These are phyloP conservation scores for Trachemys scripta DNA, from an alignment of 2,113 vertebrate species.

Conservation along the genomic window DNA sequence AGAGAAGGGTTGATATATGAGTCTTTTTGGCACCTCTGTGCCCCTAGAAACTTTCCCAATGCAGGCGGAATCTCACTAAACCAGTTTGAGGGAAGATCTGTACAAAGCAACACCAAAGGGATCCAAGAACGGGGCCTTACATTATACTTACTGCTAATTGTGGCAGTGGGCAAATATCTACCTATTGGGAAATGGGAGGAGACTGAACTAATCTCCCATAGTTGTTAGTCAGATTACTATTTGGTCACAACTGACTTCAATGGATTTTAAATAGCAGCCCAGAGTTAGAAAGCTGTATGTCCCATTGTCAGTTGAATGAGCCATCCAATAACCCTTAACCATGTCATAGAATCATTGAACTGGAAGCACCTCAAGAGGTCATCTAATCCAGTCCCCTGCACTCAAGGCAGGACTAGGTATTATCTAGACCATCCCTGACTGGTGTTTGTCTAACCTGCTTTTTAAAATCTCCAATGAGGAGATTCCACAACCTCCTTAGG, in stretches of 20 bases:
- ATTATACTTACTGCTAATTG: background rate
- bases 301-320: background rate
- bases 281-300: background rate
- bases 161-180: slow-evolving; percentile 3
- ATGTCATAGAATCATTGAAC: too few species aligned
- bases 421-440: too few species aligned
- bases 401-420: too few species aligned
- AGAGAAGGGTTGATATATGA: background rate
- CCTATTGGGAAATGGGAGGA: background rate
- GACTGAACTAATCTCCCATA: slow-evolving; percentile 3
- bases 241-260: background rate
- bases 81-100: accelerated
- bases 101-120: slow-evolving; percentile 26
- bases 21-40: background rate
- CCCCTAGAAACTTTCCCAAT: background rate
- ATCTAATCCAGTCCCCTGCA: too few species aligned
- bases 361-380: too few species aligned
- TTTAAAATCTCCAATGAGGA: too few species aligned
- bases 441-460: too few species aligned
- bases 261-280: background rate
- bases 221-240: background rate
- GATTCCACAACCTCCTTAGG: too few species aligned
- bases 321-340: background rate
- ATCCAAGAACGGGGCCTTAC: background rate
- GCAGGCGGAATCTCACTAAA: background rate